Evolutionary conservation across 1,140 invertebrate genomes (phyloP).

Genomic region (Halesus radiatus): DNA sequence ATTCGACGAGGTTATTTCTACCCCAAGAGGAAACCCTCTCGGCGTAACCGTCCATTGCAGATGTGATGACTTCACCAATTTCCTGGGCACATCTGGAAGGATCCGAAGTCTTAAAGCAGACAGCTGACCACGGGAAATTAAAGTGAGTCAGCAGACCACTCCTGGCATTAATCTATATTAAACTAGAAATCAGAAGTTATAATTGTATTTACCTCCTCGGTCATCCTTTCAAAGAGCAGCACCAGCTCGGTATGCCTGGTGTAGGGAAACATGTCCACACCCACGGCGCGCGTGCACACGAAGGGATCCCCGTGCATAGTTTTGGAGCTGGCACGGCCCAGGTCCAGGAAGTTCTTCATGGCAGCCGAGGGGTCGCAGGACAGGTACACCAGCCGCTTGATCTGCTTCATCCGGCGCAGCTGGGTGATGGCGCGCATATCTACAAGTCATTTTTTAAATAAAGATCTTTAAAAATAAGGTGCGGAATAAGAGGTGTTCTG

Average conservation of each 20-base stretch:
- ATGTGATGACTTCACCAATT: no score
- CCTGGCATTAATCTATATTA: no score
- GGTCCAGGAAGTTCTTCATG: conserved; percentile 91
- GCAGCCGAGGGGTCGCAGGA: conserved; percentile 92
- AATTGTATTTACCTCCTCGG: conserved; percentile 53
- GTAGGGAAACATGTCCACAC: conserved; percentile 95
- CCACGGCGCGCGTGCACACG: conserved; percentile 82
- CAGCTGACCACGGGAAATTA: no score
- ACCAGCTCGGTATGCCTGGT: conserved; percentile 92
- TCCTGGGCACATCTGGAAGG: no score
- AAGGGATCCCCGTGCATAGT: conserved; percentile 87
- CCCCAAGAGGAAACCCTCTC: no score
- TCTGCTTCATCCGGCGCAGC: conserved; percentile 80
- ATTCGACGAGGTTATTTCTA: no score
- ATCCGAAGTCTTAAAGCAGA: no score
- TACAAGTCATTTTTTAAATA: conserved; percentile 62
- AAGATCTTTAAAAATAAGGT: no score
- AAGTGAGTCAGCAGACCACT: no score
- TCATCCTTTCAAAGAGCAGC: conserved; percentile 82
- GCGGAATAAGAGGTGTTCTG: no score
- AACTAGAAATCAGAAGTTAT: no score
- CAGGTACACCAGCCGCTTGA: conserved; percentile 90
- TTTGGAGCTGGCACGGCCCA: conserved; percentile 84
- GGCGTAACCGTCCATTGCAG: no score
- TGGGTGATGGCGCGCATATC: conserved; percentile 85